Base-by-base conservation (phyloP, 2,113 vertebrate species). In the Uropsilus gracilis region DNA sequence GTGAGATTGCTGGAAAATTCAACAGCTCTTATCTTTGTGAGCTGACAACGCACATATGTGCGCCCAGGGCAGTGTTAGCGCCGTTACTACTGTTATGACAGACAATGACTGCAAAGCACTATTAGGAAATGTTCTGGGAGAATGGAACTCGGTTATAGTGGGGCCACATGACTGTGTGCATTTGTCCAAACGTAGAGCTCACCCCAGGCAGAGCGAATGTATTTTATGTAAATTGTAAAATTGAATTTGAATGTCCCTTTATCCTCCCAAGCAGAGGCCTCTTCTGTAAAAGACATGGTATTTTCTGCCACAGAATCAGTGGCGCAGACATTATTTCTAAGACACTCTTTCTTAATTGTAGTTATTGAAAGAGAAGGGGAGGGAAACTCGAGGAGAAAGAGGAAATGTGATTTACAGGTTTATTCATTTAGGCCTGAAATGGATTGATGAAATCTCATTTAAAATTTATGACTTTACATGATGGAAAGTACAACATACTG, bases 401-500 rank as follows among this genome's bases (percentile, higher is more conserved):
- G 32, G 93, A 93, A 97, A 89, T 94, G 90, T 93, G 88, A 97
- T 94, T 95, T 97, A 94, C 95, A 53, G 72, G 92, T 55, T 96
- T 97, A 93, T 94, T 94, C 80, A 69, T 91, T 96, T 94, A 95
- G 86, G 59, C 72, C 84, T 95, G 91, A 86, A 91, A 96, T 71
- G 82, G 89, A 89, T 11, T 85, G 94, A 94, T 93, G 96, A 96
- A 94, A 95, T 93, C 96, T 94, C 94, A 97, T 96, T 96, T 94
- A 96, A 97, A 97, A 97, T 97, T 80, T 95, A 97, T 97, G 95
- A 93, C 86, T 95, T 78, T 66, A 84, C 91, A 80, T 92, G 94
- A 95, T 77, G 2, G 20, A 63, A 89, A 95, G 89, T 91, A 89
- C 96, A 96, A 59, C 91, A 48, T 0, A 6, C 50, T 89, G 91